Evolutionary conservation across 2,797 vertebrate species (phyloP), one percentile per base, ranked within the genome.

Genomic region (Acanthurus lineatus): DNA sequence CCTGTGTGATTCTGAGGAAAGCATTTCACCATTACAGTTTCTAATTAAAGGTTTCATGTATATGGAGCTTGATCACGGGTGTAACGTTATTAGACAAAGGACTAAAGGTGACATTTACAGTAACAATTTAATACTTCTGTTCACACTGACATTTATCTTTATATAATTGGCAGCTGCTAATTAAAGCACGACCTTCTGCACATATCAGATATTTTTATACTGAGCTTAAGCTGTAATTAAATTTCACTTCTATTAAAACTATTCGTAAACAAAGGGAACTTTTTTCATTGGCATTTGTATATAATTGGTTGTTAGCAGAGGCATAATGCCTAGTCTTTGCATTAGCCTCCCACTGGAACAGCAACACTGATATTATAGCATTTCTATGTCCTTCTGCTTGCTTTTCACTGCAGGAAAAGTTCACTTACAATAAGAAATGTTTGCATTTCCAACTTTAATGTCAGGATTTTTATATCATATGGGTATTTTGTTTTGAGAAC

Each of bases 281-380:
- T 19, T 20, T 25, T 25, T 79, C 57, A 68, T 56, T 63, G 69
- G 56, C 59, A 77, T 70, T 47, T 61, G 25, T n/a, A 49, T 64
- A 22, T 79, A 79, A 76, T 35, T 86, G 64, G 40, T 62, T 76
- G 44, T 51, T 25, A 47, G 45, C 20, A 68, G 56, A 51, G 58
- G 58, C 16, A 56, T 79, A 56, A 83, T 74, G 62, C 70, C 53
- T 17, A 66, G 32, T 68, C 87, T 52, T 38, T 64, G 52, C 22
- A 93, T 90, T 81, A 89, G 48, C 52, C 11, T 76, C 82, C 86
- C 60, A 52, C 70, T 79, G 51, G 60, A 81, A 84, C 51, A 84
- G 86, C 52, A 73, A 58, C 53, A 57, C 52, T 73, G 64, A 45
- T 11, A 0, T 51, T 53, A 44, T 48, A 22, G 52, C 85, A 67